Percentiles rank a stretch among this genome's conserved stretches.
These are phyloP conservation scores for Rhagonycha fulva DNA, from an alignment of 2,888 invertebrate species.

Conservation along the genomic window DNA sequence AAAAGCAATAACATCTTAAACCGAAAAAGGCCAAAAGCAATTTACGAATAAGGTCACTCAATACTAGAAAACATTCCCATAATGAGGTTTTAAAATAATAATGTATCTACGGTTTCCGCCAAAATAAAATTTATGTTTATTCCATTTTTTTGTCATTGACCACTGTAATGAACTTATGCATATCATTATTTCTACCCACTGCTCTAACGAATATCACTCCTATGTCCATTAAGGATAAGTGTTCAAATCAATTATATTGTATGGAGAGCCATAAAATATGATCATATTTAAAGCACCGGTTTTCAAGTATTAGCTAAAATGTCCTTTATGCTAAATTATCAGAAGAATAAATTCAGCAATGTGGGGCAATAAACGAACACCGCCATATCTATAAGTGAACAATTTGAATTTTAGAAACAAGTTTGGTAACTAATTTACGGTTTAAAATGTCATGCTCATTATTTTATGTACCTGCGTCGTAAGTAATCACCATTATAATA, in stretches of 20 bases:
- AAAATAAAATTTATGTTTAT: conserved; percentile 39
- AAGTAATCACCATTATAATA: conserved; percentile 17
- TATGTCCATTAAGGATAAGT: conserved; percentile 20
- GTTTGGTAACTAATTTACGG: conserved; percentile 37
- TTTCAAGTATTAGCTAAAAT: conserved; percentile 29
- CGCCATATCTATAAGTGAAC: conserved; percentile 34
- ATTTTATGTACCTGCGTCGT: conserved; percentile 27
- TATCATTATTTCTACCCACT: conserved; percentile 29
- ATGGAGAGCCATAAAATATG: conserved; percentile 19
- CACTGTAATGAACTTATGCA: conserved; percentile 35
- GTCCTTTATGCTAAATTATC: conserved; percentile 38
- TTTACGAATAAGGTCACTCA: conserved; percentile 37
- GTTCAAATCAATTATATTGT: conserved; percentile 17
- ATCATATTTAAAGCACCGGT: conserved; percentile 24
- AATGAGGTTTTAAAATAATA: conserved; percentile 36
- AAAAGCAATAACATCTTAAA: conserved; percentile 35
- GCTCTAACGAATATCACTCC: conserved; percentile 24
- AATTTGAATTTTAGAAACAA: conserved; percentile 39
- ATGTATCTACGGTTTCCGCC: conserved; percentile 36
- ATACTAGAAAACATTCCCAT: conserved; percentile 36
- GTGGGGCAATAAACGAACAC: conserved; percentile 27
- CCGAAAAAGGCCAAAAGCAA: conserved; percentile 37
- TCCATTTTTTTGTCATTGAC: conserved; percentile 35
- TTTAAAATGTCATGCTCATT: conserved; percentile 34
- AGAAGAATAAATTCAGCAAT: conserved; percentile 33